A percentile compares a stretch with the other conserved stretches of the same genome.
Evolutionary conservation across 2,888 invertebrate genomes (phyloP).

Genomic region (Morinoia aosen): DNA sequence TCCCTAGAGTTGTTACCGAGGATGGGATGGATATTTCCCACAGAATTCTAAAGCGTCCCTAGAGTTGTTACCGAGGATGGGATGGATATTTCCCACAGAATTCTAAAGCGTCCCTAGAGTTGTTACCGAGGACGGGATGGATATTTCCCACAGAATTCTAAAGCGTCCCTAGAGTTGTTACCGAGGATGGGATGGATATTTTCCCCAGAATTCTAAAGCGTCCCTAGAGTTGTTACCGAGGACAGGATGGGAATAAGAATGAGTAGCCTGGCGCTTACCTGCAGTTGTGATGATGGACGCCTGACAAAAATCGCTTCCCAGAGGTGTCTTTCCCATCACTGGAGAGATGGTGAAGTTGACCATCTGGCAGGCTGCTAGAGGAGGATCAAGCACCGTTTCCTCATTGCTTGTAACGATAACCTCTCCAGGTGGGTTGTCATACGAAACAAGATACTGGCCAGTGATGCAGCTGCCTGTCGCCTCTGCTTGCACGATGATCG

Average conservation of each 20-base stretch:
- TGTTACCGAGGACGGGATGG: too few species aligned
- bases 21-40: too few species aligned
- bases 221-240: neutral
- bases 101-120: too few species aligned
- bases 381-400: neutral
- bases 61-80: too few species aligned
- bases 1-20: too few species aligned
- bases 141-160: too few species aligned
- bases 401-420: neutral
- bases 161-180: too few species aligned
- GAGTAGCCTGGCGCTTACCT: neutral
- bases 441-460: neutral
- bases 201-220: too few species aligned
- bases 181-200: too few species aligned
- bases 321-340: neutral
- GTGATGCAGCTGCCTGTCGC: neutral
- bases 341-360: neutral
- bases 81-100: too few species aligned
- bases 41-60: too few species aligned
- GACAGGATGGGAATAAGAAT: neutral
- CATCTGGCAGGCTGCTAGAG: neutral
- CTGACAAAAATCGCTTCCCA: neutral
- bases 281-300: neutral
- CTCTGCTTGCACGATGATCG: neutral
- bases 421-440: neutral